A percentile compares a stretch with the other conserved stretches of the same genome.
These are phyloP conservation scores for Sus scrofa DNA, from an alignment of 2,113 vertebrate species.

Conservation along the genomic window DNA sequence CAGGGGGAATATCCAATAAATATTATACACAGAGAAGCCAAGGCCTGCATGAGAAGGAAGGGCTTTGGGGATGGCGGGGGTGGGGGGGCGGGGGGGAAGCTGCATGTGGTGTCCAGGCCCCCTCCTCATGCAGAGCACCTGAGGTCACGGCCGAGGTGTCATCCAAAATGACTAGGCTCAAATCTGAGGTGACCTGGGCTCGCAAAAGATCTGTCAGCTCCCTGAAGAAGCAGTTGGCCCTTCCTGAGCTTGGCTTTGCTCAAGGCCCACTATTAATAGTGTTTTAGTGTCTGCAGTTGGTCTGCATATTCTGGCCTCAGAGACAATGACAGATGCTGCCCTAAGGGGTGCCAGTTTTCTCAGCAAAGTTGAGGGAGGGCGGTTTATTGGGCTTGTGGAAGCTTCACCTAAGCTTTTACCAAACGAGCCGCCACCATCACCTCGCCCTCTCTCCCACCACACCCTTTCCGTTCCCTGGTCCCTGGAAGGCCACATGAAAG, in stretches of 20 bases:
- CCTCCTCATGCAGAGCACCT: background rate
- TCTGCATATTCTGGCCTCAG: background rate
- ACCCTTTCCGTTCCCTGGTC: too few species aligned
- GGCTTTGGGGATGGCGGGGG: too few species aligned
- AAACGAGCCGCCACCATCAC: background rate
- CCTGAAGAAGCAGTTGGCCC: background rate
- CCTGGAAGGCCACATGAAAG: background rate
- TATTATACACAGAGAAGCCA: background rate
- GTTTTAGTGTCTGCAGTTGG: background rate
- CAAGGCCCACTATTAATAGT: background rate
- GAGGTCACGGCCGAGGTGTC: background rate
- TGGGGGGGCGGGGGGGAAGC: background rate
- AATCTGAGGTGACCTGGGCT: background rate
- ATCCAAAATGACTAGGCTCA: background rate
- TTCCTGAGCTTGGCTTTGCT: background rate
- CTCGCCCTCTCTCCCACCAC: background rate
- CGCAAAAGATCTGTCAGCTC: slow-evolving; percentile 8
- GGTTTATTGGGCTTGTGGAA: background rate
- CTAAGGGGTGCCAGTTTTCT: background rate
- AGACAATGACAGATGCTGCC: background rate
- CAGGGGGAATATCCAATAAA: background rate
- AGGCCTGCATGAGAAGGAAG: accelerated
- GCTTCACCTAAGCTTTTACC: background rate
- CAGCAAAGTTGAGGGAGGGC: background rate
- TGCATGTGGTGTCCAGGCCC: background rate